These are phyloP conservation scores for Furcifer pardalis DNA, from an alignment of 2,797 vertebrate species.

Conservation along the genomic window DNA sequence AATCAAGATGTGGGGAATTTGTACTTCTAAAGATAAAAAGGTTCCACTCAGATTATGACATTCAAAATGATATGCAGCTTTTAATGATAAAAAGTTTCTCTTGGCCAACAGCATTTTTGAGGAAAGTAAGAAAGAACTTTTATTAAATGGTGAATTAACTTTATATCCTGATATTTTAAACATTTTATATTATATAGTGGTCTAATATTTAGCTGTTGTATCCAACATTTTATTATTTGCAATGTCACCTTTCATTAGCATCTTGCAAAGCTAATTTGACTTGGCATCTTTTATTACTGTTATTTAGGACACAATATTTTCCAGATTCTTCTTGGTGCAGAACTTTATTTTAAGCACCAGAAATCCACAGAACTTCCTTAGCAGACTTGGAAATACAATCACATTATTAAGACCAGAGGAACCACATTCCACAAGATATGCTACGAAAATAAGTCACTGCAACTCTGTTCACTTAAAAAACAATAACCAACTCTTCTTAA, in stretches of 20 bases:
- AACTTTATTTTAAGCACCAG: slow-evolving; percentile 9
- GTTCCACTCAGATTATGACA: not conserved
- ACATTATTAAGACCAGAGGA: not conserved
- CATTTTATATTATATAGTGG: not conserved
- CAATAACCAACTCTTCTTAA: not conserved
- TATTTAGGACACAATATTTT: not conserved
- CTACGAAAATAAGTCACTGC: not conserved
- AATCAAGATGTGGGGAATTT: not conserved
- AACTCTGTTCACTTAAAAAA: not conserved
- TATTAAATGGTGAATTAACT: not conserved
- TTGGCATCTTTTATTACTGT: not conserved
- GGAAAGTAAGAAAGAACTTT: not conserved
- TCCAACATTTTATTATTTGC: slow-evolving; percentile 1
- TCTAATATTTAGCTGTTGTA: not conserved
- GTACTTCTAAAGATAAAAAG: not conserved
- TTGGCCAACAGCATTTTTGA: not conserved
- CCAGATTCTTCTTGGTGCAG: not conserved
- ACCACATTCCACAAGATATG: not conserved
- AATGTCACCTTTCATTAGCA: slow-evolving; percentile 16
- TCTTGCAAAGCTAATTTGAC: slow-evolving; percentile 11
- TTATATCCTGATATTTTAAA: slow-evolving; percentile 23
- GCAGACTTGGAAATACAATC: not conserved
- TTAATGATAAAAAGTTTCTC: not conserved
- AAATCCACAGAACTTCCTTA: slow-evolving; percentile 1
- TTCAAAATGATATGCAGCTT: not conserved